Evolutionary conservation across 2,888 invertebrate species (phyloP).

Genomic region (Leptinotarsa peninsularis): DNA sequence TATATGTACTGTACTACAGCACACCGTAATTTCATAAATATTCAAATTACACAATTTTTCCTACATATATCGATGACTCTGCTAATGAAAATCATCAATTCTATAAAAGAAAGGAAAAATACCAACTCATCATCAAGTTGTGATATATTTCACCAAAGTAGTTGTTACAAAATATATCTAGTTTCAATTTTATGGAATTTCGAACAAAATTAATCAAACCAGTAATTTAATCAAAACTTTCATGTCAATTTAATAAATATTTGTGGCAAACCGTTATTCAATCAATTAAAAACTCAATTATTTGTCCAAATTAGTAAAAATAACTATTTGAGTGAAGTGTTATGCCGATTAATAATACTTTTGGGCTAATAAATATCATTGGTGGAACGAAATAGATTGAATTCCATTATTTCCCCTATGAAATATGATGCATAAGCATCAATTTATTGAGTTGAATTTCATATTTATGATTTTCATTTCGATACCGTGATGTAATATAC

Average conservation of each 20-base stretch:
- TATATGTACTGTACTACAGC: no score
- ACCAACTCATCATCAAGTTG: no score
- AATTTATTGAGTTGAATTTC: slow-evolving; percentile 25
- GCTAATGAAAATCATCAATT: no score
- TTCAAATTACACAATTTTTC: no score
- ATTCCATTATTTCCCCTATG: slow-evolving; percentile 2
- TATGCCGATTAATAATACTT: neutral
- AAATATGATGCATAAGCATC: slow-evolving; percentile 23
- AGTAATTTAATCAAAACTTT: neutral
- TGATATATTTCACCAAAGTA: no score
- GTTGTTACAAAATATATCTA: no score
- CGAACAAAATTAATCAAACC: neutral
- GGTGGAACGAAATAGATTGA: neutral
- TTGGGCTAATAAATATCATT: neutral
- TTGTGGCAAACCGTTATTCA: slow-evolving; percentile 1
- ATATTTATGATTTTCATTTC: slow-evolving; percentile 19
- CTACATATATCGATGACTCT: no score
- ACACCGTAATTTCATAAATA: no score
- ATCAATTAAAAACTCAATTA: neutral
- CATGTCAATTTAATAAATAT: neutral
- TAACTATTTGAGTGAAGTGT: slow-evolving; percentile 9
- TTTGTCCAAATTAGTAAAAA: neutral
- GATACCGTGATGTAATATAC: slow-evolving; percentile 2
- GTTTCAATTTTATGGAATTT: neutral
- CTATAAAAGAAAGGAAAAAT: no score